Evolutionary conservation across 2,888 invertebrate species (phyloP), one percentile per base, ranked within the genome.

Genomic region (Torymus texanus): DNA sequence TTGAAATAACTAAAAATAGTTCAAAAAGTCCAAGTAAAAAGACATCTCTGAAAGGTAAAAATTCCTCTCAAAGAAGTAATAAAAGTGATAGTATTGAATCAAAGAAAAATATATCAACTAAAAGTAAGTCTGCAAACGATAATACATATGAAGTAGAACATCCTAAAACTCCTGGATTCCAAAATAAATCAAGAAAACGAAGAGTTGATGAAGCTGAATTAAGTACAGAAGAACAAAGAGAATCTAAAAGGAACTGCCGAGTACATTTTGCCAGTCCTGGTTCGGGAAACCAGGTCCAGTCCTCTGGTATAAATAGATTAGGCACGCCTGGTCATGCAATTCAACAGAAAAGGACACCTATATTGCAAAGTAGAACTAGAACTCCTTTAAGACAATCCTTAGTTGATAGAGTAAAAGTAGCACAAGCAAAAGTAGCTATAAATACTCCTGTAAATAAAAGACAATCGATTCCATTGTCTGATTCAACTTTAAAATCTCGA

Each of bases 121-220:
- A 65, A 65, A 79, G 65, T 18, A 58, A 75, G 58, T 41, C 65
- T 50, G n/a, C 10, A 24, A 78, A 62, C 66, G 41, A 21, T 53
- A 83, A 83, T 21, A 87, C 87, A 2, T 87, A 87, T 71, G 87
- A 87, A 75, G 16, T 87, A 56, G 82, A 83, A 5, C 81, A 85
- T 56, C 85, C 87, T 14, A 85, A 86, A 75, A 87, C 85, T n/a
- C 83, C 85, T 53, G 83, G 63, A 63, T 80, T 86, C 2, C 74
- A 75, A 29, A 82, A 75, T 8, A 82, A 83, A 73, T 59, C 74
- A 8, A 82, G 24, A 1, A 86, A 87, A 75, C 80, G 84, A 53
- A 82, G 63, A 41, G 65, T 75, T 1, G 18, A n/a, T 55, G 76
- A 81, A 0, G 29, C 61, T 59, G 66, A 70, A 61, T 79, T 82